Evolutionary conservation across 2,113 vertebrate species (phyloP), one percentile per base, ranked within the genome.

Genomic region (Ia io): DNA sequence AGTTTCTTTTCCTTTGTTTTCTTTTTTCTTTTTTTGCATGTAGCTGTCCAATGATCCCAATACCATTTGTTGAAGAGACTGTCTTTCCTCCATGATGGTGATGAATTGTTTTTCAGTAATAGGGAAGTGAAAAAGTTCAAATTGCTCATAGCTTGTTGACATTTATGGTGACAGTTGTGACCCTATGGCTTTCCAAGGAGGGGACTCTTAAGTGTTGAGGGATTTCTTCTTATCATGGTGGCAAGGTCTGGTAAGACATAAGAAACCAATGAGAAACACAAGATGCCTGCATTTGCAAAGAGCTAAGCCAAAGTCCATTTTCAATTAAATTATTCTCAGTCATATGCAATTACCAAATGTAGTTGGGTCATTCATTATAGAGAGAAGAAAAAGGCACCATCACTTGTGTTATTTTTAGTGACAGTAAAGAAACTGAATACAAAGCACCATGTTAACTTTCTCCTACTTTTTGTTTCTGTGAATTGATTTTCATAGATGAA

Each of bases 301-400:
- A 47, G 44, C 35, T 88, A 96, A 91, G 40, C 10, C 71, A 83
- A 70, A 69, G 42, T 82, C 88, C 23, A 78, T 71, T 91, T 94
- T 91, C 79, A 67, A 76, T 93, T 96, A 74, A 91, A 96, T 95
- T 95, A 91, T 96, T 63, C 91, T 84, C 22, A 83, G 83, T 80
- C 74, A 76, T 90, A 77, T 71, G 84, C 87, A 96, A 84, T 96
- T 93, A 94, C 42, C 83, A 96, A 93, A 89, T 94, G 74, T 18
- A 95, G 69, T 86, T 89, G 87, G 70, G 70, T 63, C 37, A 7
- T 89, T 94, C 59, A 69, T 95, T 95, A 91, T 67, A 20, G 17
- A 84, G 30, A 91, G n/a, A 87, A 79, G 40, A 93, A 95, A 96
- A 93, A 74, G 56, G 23, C n/a, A 86, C 23, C 25, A 35, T 96